A percentile compares a stretch with the other conserved stretches of the same genome.
Evolutionary conservation across 92 coral and sea anemone species (phyloP).

Genomic region (Palythoa grandiflora): DNA sequence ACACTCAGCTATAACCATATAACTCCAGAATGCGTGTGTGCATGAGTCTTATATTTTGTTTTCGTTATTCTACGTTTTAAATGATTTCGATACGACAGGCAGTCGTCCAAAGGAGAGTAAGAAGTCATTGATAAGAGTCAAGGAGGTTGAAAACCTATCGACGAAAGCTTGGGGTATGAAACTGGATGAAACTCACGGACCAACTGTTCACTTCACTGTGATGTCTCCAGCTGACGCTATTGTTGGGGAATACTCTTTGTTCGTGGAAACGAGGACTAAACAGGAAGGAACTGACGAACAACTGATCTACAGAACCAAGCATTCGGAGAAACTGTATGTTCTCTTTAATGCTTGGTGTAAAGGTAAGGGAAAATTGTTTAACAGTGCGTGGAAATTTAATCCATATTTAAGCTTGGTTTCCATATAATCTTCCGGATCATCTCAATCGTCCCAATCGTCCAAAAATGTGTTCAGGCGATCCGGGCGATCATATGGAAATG

Average conservation of each 20-base stretch:
- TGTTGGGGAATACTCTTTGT: slow-evolving; percentile 23
- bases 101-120: neutral
- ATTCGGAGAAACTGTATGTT: neutral
- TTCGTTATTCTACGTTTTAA: neutral
- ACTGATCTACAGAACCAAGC: slow-evolving; percentile 17
- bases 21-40: too few species aligned
- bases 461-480: too few species aligned
- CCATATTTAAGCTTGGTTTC: neutral
- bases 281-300: neutral
- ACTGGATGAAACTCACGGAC: neutral
- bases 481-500: too few species aligned
- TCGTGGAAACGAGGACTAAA: slow-evolving; percentile 16
- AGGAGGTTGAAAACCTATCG: neutral
- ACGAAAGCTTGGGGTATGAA: slow-evolving; percentile 30
- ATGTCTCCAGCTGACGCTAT: slow-evolving; percentile 33
- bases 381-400: neutral
- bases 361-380: neutral
- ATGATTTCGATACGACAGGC: neutral
- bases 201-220: neutral
- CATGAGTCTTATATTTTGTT: neutral
- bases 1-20: too few species aligned
- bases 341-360: slow-evolving; percentile 35
- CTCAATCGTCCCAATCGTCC: too few species aligned
- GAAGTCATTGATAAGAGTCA: neutral
- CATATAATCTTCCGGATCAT: too few species aligned